These are phyloP conservation scores for Danaus melanippus DNA, from an alignment of 1,140 invertebrate species.

Conservation along the genomic window DNA sequence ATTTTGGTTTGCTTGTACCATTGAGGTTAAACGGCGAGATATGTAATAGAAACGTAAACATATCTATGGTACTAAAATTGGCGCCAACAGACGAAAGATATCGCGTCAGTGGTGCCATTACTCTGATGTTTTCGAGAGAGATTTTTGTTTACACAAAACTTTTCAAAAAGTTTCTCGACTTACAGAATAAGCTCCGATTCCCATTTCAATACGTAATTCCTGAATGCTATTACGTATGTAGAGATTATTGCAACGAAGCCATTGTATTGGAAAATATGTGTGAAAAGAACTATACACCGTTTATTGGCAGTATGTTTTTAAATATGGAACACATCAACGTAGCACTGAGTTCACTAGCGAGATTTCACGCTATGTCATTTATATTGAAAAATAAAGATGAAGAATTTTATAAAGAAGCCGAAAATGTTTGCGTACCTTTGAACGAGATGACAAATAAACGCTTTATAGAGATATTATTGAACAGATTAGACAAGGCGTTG, in stretches of 20 bases:
- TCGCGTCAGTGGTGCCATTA: slow-evolving; percentile 53
- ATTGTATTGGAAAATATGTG: slow-evolving; percentile 55
- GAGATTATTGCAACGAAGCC: slow-evolving; percentile 49
- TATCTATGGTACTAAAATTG: slow-evolving; percentile 49
- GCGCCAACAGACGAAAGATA: slow-evolving; percentile 54
- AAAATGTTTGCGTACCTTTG: slow-evolving; percentile 43
- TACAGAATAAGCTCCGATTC: slow-evolving; percentile 21
- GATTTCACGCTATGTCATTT: slow-evolving; percentile 54
- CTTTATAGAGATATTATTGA: slow-evolving; percentile 43
- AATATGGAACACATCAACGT: slow-evolving; percentile 39
- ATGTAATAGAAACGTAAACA: slow-evolving; percentile 21
- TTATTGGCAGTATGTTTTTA: slow-evolving; percentile 36
- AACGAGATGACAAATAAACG: slow-evolving; percentile 39
- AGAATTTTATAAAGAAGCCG: slow-evolving; percentile 30
- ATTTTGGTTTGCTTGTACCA: slow-evolving; percentile 54
- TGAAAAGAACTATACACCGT: slow-evolving; percentile 36
- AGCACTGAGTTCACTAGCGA: slow-evolving; percentile 42
- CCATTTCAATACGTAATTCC: slow-evolving; percentile 33
- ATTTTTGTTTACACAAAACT: slow-evolving; percentile 46
- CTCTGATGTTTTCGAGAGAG: slow-evolving; percentile 51
- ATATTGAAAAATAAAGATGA: slow-evolving; percentile 35
- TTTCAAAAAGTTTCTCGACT: slow-evolving; percentile 31
- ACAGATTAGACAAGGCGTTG: slow-evolving; percentile 50
- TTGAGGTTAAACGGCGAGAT: slow-evolving; percentile 31
- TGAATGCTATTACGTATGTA: slow-evolving; percentile 39